phyloP scores from a whole-genome alignment of 2,888 invertebrate species.

The Scaptomyza tumidula region DNA sequence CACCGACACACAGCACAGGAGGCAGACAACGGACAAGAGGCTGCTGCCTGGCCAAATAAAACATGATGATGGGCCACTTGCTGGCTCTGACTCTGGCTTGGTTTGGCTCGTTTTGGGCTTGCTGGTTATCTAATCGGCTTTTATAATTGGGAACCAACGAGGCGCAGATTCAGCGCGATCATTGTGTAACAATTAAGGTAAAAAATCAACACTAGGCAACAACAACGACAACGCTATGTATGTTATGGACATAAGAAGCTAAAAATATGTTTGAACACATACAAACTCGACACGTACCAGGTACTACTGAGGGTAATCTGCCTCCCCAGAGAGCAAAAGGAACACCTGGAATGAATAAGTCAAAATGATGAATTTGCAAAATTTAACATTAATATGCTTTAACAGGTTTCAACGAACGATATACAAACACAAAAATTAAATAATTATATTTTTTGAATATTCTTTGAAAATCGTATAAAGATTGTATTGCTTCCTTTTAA shows the following conservation, averaged over 20 bases:
- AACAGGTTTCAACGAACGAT: slow-evolving; percentile 26
- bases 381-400: slow-evolving; percentile 39
- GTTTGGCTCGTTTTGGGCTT: slow-evolving; percentile 46
- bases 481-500: not conserved
- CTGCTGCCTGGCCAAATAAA: slow-evolving; percentile 65
- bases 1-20: slow-evolving; percentile 49
- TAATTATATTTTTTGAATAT: not conserved
- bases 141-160: slow-evolving; percentile 76
- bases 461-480: not conserved
- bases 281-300: not conserved
- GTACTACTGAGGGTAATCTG: not conserved
- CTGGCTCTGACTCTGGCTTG: slow-evolving; percentile 34
- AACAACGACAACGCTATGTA: slow-evolving; percentile 14
- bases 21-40: slow-evolving; percentile 23
- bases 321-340: slow-evolving; percentile 38
- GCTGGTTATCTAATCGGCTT: slow-evolving; percentile 79
- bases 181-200: slow-evolving; percentile 79
- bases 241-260: slow-evolving; percentile 24
- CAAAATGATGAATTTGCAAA: slow-evolving; percentile 54
- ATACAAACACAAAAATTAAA: not conserved
- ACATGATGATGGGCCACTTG: slow-evolving; percentile 74
- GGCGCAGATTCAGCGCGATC: slow-evolving; percentile 75
- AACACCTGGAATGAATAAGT: slow-evolving; percentile 31
- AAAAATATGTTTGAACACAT: slow-evolving; percentile 11
- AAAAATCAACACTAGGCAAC: slow-evolving; percentile 64